Percentiles rank a stretch among this genome's conserved stretches.
These are phyloP conservation scores for Hypsibius dujardini DNA, from an alignment of 1,140 invertebrate genomes.

Conservation along the genomic window DNA sequence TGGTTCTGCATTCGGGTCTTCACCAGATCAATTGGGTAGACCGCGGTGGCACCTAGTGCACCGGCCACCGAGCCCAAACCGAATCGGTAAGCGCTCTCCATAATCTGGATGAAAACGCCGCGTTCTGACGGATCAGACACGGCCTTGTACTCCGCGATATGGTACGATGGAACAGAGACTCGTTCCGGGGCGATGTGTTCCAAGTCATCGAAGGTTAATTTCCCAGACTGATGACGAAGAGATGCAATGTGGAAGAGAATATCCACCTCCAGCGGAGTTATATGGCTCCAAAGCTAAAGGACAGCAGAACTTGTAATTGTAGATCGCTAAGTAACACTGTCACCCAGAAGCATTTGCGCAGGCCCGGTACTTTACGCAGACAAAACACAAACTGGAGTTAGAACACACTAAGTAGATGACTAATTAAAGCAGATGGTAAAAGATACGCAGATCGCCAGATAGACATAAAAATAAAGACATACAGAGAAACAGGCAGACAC, in stretches of 20 bases:
- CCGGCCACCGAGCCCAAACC: constrained; percentile 80
- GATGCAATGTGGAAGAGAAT: constrained; percentile 85
- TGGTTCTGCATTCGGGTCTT: constrained; percentile 99
- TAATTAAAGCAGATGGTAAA: no score
- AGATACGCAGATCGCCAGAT: no score
- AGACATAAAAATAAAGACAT: no score
- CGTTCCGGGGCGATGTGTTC: constrained; percentile 84
- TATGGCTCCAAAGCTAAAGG: constrained; percentile 59
- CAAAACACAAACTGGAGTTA: no score
- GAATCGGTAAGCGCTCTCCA: constrained; percentile 83
- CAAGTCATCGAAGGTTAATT: constrained; percentile 68
- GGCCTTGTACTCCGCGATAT: constrained; percentile 73
- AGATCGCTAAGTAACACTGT: no score
- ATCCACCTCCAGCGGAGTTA: constrained; percentile 94
- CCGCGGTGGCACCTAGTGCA: constrained; percentile 86
- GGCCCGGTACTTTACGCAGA: no score
- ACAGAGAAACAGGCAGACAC: no score
- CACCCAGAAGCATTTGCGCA: no score
- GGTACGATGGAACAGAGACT: constrained; percentile 69
- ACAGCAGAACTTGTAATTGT: no score
- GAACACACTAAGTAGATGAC: no score
- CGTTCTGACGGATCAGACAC: constrained; percentile 46
- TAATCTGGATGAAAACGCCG: constrained; percentile 60
- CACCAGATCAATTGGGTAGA: constrained; percentile 96
- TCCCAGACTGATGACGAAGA: constrained; percentile 69